Base-by-base conservation (phyloP, 1,140 invertebrate species). In the Physella acuta region DNA sequence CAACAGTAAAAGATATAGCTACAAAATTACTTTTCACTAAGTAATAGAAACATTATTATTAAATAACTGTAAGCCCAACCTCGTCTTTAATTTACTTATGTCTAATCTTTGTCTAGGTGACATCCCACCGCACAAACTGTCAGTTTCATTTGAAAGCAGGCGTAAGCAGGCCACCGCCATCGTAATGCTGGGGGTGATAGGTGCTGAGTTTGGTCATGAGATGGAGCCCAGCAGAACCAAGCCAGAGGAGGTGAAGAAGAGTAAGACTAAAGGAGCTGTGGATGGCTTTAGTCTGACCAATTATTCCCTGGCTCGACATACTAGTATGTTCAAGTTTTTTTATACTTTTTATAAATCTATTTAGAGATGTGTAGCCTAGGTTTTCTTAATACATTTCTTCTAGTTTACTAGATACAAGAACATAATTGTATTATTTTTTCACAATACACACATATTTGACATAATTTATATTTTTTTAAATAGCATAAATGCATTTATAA, bases 91-190 rank as follows among this genome's bases (percentile, higher is more conserved):
- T n/a, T 30, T 24, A 24, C 20, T 24, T 14, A 14, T 55, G 17
- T 5, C 52, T 52, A 37, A 30, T 11, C 49, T 34, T 49, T 37
- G 69, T 74, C 14, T 71, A 79, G 78, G 75, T 71, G 81, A 81
- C 36, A 71, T 76, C 0, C 74, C 78, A 62, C 53, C 75, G 24
- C 72, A 81, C 51, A 81, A 80, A 68, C 51, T 75, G 36, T 82
- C 79, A 3, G 76, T 74, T 8, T 79, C 79, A 31, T 83, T 81
- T 79, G 81, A 99, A 85, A 86, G 95, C 39, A 93, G 95, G 71
- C 88, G 95, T 14, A 97, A 97, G 78, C 95, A 99, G 85, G 95
- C 95, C 0, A 99, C 96, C 0, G 94, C 97, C 0, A 94, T 99
- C 0, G 94, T 99, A 0, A 85, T 99, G 49, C 83, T 99, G 28